These are phyloP conservation scores for Propithecus perrieri DNA, from an alignment of 2,797 vertebrate genomes.

Conservation along the genomic window DNA sequence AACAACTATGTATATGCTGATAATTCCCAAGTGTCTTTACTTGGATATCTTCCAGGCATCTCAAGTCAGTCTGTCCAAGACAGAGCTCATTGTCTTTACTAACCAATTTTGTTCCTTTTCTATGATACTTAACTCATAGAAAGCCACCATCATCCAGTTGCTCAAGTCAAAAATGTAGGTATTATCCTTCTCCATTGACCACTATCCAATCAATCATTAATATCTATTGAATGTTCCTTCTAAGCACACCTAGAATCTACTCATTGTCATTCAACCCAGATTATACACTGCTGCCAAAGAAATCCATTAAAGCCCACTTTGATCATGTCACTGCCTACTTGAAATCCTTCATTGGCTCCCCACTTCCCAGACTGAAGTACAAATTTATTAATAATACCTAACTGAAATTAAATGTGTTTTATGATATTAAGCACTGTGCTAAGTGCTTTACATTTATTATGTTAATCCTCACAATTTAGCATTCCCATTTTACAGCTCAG, in stretches of 20 bases:
- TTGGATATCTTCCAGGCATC: neutral
- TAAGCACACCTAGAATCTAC: neutral
- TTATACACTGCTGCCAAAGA: neutral
- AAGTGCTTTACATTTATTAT: neutral
- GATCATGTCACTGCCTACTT: neutral
- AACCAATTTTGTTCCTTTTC: neutral
- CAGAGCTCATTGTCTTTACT: neutral
- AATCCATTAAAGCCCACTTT: neutral
- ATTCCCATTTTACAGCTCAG: neutral
- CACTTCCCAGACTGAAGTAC: neutral
- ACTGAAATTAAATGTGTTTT: neutral
- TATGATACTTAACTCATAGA: neutral
- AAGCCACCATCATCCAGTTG: neutral
- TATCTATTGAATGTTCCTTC: neutral
- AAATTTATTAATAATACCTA: slow-evolving; percentile 1
- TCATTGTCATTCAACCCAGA: neutral
- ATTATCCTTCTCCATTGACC: neutral
- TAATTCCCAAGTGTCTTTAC: neutral
- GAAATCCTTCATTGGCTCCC: neutral
- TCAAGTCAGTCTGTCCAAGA: neutral
- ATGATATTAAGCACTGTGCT: neutral
- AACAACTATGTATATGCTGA: neutral
- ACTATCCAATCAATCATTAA: neutral
- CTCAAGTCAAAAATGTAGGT: neutral
- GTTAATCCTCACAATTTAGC: neutral